Base-by-base conservation (phyloP, 2,797 vertebrate species). In the Oceanodroma leucorhoa region DNA sequence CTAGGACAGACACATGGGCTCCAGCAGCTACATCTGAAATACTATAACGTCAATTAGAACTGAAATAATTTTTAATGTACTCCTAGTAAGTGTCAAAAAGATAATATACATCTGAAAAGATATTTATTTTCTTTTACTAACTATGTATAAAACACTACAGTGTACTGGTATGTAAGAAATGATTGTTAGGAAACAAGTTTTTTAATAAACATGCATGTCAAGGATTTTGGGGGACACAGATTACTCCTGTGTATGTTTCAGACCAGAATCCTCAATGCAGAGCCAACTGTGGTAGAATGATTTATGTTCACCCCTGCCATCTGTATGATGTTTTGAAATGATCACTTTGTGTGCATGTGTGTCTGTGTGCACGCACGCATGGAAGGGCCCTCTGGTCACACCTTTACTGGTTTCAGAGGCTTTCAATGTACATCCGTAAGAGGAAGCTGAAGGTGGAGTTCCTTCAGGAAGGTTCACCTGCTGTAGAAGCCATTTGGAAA, bases 281-380 rank as follows among this genome's bases (percentile, higher is more conserved):
- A 84, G 22, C 12, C 1, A 9, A 14, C 30, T 48, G 41, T 27
- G n/a, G 12, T 10, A 58, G 62, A 51, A 66, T n/a, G 48, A 72
- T 55, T 82, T 83, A 15, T 41, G 26, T 64, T 84, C 50, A 51
- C 8, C 9, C 7, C 36, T 62, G 23, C 11, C 29, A 23, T 8
- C n/a, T 53, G 14, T 48, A 26, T 7, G 50, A 43, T 27, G 13
- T 22, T 81, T 77, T 67, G 40, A 55, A 67, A 70, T n/a, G 19
- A 16, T 50, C 10, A 2, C 10, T 71, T 14, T 45, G 21, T 18
- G 12, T 54, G 18, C 2, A 5, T 23, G 6, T 17, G 7, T 15
- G 20, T 41, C 10, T 16, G 8, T 20, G 19, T 12, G 10, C 3
- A 7, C 4, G 0, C 0, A 6, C 1, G 1, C 2, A 0, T 67